These are phyloP conservation scores for Chelmon rostratus DNA, from an alignment of 2,797 vertebrate genomes.

Conservation along the genomic window DNA sequence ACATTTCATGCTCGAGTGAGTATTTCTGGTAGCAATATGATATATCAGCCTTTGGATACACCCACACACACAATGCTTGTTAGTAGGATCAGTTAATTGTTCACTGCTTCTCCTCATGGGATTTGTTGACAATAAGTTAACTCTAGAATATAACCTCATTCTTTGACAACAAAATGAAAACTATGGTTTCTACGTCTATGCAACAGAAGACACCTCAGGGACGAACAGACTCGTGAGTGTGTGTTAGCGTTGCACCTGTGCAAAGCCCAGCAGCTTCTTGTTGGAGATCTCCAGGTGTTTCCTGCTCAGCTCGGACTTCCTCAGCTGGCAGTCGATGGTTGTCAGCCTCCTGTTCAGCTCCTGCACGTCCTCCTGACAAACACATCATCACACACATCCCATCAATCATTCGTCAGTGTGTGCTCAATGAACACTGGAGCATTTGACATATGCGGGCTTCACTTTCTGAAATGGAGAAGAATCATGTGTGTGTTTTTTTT, in stretches of 20 bases:
- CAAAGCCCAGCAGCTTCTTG: constrained; percentile 90
- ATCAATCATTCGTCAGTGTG: neutral
- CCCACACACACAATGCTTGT: no score
- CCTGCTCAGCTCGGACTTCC: constrained; percentile 88
- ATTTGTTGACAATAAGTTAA: neutral
- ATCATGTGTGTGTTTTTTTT: no score
- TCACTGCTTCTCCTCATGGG: neutral
- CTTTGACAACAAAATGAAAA: neutral
- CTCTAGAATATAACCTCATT: neutral
- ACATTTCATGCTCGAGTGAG: neutral
- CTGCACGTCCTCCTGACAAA: constrained; percentile 80
- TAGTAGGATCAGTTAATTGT: no score
- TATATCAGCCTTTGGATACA: no score
- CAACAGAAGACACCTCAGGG: neutral
- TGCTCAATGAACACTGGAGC: neutral
- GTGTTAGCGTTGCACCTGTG: constrained; percentile 82
- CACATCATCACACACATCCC: constrained; percentile 20
- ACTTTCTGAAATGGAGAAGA: no score
- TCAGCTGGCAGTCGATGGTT: constrained; percentile 85
- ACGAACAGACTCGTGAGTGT: neutral
- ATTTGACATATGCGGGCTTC: neutral
- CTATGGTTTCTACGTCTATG: neutral
- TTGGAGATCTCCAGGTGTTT: constrained; percentile 92
- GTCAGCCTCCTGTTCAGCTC: constrained; percentile 87
- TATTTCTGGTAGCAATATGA: no score